Conservation (phyloP, 2,888 invertebrate genomes). For the Portevinia maculata region DNA sequence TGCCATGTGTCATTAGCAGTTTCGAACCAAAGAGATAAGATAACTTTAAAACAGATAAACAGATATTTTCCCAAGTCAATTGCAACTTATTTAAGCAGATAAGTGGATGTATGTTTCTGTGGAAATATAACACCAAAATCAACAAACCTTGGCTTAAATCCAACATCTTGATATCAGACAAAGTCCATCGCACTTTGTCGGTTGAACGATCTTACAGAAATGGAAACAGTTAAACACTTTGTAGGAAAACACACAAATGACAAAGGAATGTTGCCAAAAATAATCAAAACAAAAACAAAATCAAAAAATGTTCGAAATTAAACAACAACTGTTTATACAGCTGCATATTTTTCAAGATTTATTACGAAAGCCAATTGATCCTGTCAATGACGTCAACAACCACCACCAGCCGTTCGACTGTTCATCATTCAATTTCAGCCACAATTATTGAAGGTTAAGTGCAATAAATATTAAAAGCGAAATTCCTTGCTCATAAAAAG, state of each 20-base stretch:
- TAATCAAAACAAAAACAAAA: background rate
- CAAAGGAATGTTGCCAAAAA: too few relatives aligned
- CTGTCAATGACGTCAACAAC: background rate
- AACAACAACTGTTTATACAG: background rate
- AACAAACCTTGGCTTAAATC: background rate
- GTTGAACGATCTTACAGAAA: background rate
- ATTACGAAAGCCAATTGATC: conserved; percentile 10
- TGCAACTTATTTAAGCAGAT: conserved; percentile 14
- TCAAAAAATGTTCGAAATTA: background rate
- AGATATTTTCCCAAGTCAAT: background rate
- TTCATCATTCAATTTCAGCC: background rate
- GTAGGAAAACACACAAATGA: background rate
- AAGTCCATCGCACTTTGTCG: background rate
- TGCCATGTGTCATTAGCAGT: conserved; percentile 3
- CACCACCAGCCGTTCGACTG: background rate
- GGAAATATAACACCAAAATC: background rate
- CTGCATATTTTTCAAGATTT: background rate
- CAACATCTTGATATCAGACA: background rate
- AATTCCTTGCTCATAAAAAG: background rate
- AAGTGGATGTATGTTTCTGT: background rate
- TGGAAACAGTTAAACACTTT: background rate
- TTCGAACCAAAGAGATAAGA: conserved; percentile 3
- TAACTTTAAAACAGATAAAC: conserved; percentile 1
- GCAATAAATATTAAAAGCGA: background rate
- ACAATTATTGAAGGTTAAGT: background rate